Evolutionary conservation across 2,888 invertebrate genomes (phyloP).

Genomic region (Himalopsyche anomala): DNA sequence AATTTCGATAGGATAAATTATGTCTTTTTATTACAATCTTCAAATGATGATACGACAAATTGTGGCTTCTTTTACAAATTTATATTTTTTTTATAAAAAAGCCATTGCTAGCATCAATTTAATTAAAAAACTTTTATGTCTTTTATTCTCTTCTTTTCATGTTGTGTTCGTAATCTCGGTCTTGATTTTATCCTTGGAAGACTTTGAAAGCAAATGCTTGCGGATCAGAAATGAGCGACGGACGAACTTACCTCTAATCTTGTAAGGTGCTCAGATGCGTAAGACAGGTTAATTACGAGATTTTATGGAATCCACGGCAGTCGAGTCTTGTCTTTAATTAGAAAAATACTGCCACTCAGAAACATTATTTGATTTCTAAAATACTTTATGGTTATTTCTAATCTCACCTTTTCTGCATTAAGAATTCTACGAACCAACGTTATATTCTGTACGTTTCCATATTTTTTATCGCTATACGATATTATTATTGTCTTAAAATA

Average conservation of each 20-base stretch:
- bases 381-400: too few relatives aligned
- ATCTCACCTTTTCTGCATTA: too few relatives aligned
- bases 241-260: slow-evolving; percentile 2
- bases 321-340: not conserved
- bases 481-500: too few relatives aligned
- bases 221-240: slow-evolving; percentile 22
- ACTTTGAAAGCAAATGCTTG: slow-evolving; percentile 8
- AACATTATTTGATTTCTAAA: too few relatives aligned
- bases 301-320: not conserved
- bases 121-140: slow-evolving; percentile 1
- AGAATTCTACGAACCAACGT: too few relatives aligned
- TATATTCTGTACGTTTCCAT: too few relatives aligned
- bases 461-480: too few relatives aligned
- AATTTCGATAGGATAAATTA: too few relatives aligned
- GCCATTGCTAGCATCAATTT: not conserved
- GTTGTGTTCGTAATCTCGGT: slow-evolving; percentile 9
- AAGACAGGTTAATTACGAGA: slow-evolving; percentile 24
- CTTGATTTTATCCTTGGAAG: slow-evolving; percentile 9
- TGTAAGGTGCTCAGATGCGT: slow-evolving; percentile 10
- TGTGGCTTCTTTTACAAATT: not conserved
- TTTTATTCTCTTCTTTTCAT: slow-evolving; percentile 8
- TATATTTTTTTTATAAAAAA: not conserved
- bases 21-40: too few relatives aligned
- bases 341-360: not conserved
- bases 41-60: not conserved